A percentile compares a stretch with the other conserved stretches of the same genome.
phyloP scores from a whole-genome alignment of 2,113 vertebrate species.

The Sialia sialis region DNA sequence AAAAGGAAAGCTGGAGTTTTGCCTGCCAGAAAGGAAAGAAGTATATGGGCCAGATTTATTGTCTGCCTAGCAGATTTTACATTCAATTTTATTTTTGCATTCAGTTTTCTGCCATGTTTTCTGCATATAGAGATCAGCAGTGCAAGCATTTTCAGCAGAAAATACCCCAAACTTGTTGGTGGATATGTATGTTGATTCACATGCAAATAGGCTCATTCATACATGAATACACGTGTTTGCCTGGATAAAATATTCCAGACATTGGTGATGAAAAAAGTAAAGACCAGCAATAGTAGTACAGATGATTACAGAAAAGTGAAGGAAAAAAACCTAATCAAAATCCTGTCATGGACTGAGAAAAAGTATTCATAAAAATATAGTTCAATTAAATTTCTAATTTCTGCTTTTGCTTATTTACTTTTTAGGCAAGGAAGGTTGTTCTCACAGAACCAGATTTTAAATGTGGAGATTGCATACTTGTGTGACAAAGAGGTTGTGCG shows the following conservation, averaged over 20 bases:
- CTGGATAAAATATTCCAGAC: conserved; percentile 12
- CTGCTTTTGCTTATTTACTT: conserved; percentile 35
- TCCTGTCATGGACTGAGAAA: neutral
- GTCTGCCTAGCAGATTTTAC: neutral
- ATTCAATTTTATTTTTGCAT: conserved; percentile 11
- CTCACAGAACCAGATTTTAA: conserved; percentile 17
- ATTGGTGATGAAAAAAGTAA: neutral
- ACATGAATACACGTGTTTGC: conserved; percentile 20
- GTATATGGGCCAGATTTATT: neutral
- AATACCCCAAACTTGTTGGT: neutral
- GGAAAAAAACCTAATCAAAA: conserved; percentile 34
- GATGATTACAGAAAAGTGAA: neutral
- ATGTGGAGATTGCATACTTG: neutral
- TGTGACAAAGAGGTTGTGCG: neutral
- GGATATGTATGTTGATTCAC: conserved; percentile 33
- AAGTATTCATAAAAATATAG: conserved; percentile 15
- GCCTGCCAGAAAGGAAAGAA: neutral
- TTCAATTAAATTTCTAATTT: conserved; percentile 33
- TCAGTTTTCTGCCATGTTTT: neutral
- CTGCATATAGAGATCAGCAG: neutral
- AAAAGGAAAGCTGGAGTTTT: neutral
- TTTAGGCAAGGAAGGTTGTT: neutral
- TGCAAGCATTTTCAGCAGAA: neutral
- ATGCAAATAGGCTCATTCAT: conserved; percentile 41
- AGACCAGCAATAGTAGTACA: neutral